Base-by-base conservation (phyloP, 2,797 vertebrate genomes). In the Mormyrops attenuatus region DNA sequence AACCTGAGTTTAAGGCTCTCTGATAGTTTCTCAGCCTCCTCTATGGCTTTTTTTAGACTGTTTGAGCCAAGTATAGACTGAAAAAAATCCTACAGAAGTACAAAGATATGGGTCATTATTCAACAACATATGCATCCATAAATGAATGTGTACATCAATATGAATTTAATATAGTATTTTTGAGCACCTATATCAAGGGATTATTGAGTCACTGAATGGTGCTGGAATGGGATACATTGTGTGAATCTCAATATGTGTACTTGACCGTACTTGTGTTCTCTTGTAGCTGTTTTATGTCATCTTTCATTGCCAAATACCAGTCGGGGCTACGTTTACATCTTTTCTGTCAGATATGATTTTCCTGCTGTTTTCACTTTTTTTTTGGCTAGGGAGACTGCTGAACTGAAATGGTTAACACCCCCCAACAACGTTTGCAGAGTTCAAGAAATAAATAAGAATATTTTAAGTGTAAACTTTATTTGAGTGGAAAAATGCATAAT, bases 1-100 rank as follows among this genome's bases (percentile, higher is more conserved):
- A 93, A 99, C 98, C 99, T 97, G 94, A 99, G 97, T 95, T 99
- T 99, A 94, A 99, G 97, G 95, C 98, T 99, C 92, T 97, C 97
- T 47, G 99, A 98, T 38, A 99, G 96, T 94, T 97, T 98, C 95
- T 99, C 99, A 0, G 99, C 98, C 96, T 99, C 98, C 95, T 99
- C 98, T 22, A 99, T 94, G 90, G 99, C 97, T 95, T 98, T 99
- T 95, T 97, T 97, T 90, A 99, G 96, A 94, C 97, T 98, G 91
- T 92, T 95, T 91, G 96, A 95, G 85, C 99, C 98, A 86, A 99
- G 96, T 93, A 99, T 93, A 80, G 97, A 98, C 94, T 97, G 94
- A 93, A 95, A 97, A 92, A 97, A 98, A 8, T 99, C 99, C 98
- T 99, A 41, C 92, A 92, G 93, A 92, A 88, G 93, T 47, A 44